These are phyloP conservation scores for Eufriesea mexicana DNA, from an alignment of 1,140 invertebrate species.

Conservation along the genomic window DNA sequence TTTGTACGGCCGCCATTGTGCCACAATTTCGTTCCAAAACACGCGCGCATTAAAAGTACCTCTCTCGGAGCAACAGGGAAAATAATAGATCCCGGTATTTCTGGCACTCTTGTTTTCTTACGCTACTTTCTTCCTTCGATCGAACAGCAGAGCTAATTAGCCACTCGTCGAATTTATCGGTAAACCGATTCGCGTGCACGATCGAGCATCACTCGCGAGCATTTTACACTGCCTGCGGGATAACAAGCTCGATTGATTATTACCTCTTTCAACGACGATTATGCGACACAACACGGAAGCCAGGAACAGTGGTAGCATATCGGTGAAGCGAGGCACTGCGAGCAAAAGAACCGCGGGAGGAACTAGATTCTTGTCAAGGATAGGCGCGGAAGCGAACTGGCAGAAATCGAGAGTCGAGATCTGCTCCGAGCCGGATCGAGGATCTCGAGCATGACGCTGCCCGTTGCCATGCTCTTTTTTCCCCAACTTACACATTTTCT, in stretches of 20 bases:
- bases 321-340: background rate
- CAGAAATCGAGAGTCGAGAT: slow-evolving; percentile 40
- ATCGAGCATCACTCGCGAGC: background rate
- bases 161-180: background rate
- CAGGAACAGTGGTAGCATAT: slow-evolving; percentile 65
- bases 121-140: background rate
- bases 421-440: slow-evolving; percentile 1
- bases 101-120: no score
- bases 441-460: slow-evolving; percentile 40
- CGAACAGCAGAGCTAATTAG: background rate
- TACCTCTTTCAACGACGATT: slow-evolving; percentile 71
- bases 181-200: background rate
- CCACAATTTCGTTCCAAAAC: background rate
- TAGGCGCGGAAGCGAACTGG: slow-evolving; percentile 48
- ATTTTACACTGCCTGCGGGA: background rate
- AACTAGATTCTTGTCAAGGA: background rate
- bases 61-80: background rate
- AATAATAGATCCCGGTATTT: no score
- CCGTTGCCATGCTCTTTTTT: background rate
- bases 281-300: slow-evolving; percentile 69
- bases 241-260: background rate
- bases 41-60: background rate
- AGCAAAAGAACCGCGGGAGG: background rate
- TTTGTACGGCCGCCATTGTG: background rate
- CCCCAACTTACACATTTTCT: background rate